Conservation (phyloP, 2,797 vertebrate species). For the Pangasius macronema region DNA sequence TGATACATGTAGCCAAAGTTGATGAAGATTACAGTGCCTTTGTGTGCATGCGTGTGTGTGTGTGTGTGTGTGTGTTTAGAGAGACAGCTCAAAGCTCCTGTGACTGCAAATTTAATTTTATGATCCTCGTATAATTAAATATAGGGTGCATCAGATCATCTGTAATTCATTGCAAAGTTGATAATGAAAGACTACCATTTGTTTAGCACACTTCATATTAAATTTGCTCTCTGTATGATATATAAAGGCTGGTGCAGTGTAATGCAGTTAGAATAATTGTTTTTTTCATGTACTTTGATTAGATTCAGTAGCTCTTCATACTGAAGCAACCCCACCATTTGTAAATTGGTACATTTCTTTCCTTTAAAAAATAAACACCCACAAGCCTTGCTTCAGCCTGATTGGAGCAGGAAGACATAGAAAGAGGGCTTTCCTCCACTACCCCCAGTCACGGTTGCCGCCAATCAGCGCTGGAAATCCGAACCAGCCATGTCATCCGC, state of each 20-base stretch:
- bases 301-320: not conserved
- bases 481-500: conserved; percentile 25
- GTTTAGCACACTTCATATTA: conserved; percentile 43
- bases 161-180: conserved; percentile 41
- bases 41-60: conserved; percentile 5
- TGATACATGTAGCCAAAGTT: conserved; percentile 59
- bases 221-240: conserved; percentile 21
- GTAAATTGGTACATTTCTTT: conserved; percentile 10
- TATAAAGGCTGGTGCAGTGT: conserved; percentile 5
- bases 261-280: conserved; percentile 23
- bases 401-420: conserved; percentile 28
- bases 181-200: conserved; percentile 41
- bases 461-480: conserved; percentile 40
- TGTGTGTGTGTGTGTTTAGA: not conserved
- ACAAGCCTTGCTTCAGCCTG: not conserved
- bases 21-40: conserved; percentile 32
- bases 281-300: conserved; percentile 8
- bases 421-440: conserved; percentile 8
- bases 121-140: conserved; percentile 41
- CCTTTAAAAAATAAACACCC: not conserved
- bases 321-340: too few species aligned
- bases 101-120: conserved; percentile 23
- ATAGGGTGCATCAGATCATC: conserved; percentile 20
- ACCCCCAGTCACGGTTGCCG: conserved; percentile 2
- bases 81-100: not conserved